These are phyloP conservation scores for Plebejus anna DNA, from an alignment of 2,888 invertebrate species.

Conservation along the genomic window DNA sequence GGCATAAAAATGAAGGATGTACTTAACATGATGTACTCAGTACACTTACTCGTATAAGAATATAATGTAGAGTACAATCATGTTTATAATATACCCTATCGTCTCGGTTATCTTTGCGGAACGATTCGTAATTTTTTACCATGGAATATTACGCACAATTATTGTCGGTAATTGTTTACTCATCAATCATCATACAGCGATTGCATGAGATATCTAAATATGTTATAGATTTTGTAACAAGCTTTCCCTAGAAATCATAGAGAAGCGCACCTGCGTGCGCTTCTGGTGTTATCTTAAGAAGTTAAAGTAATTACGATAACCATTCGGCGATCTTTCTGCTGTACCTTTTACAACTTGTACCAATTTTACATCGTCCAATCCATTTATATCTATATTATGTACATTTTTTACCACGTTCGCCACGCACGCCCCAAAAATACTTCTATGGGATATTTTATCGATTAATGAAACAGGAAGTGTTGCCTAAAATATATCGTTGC, in stretches of 20 bases:
- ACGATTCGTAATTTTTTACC: constrained; percentile 42
- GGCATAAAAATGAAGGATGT: no score
- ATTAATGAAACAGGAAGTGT: constrained; percentile 17
- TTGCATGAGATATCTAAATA: constrained; percentile 13
- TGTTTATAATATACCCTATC: not conserved
- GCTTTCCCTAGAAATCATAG: not conserved
- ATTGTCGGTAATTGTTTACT: constrained; percentile 18
- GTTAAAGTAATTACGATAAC: no score
- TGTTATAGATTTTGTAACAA: not conserved
- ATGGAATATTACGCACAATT: constrained; percentile 36
- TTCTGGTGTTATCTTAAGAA: not conserved
- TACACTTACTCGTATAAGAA: no score
- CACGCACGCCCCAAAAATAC: not conserved
- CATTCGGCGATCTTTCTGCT: no score
- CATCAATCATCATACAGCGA: not conserved
- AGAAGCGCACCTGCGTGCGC: not conserved
- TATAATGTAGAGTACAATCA: constrained; percentile 21
- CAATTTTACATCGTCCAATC: not conserved
- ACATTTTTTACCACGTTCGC: not conserved
- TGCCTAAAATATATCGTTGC: constrained; percentile 7
- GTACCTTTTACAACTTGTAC: no score
- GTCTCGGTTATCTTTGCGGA: constrained; percentile 41
- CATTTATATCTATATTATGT: not conserved
- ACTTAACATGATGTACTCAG: no score
- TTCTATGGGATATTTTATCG: constrained; percentile 14